Evolutionary conservation across 1,140 invertebrate species (phyloP).

Genomic region (Drosophila busckii): DNA sequence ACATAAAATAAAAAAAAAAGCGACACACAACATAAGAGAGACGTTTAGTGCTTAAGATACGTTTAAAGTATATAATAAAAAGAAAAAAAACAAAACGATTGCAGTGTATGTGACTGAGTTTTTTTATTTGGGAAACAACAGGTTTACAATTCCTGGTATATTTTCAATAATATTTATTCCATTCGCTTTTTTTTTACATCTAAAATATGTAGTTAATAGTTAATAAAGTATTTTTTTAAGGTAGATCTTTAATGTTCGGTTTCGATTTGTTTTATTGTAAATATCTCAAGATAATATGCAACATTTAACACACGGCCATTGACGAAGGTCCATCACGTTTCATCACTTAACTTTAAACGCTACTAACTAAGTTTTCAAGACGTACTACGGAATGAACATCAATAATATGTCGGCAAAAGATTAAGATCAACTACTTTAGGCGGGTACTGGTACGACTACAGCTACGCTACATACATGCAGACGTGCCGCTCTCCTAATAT

Average conservation of each 20-base stretch:
- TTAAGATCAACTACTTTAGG: slow-evolving; percentile 31
- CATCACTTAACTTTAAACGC: slow-evolving; percentile 33
- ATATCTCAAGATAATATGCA: slow-evolving; percentile 50
- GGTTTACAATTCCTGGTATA: slow-evolving; percentile 51
- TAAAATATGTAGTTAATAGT: slow-evolving; percentile 39
- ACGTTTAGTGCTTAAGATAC: slow-evolving; percentile 55
- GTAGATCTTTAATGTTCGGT: slow-evolving; percentile 33
- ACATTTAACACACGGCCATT: slow-evolving; percentile 60
- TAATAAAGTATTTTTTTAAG: slow-evolving; percentile 64
- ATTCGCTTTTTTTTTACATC: slow-evolving; percentile 34
- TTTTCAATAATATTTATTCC: too few relatives aligned
- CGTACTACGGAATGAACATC: slow-evolving; percentile 60
- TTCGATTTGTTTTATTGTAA: slow-evolving; percentile 49
- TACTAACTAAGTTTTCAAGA: slow-evolving; percentile 44
- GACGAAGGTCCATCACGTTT: slow-evolving; percentile 60
- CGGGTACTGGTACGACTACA: slow-evolving; percentile 3
- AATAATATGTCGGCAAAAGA: slow-evolving; percentile 35
- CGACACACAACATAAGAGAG: slow-evolving; percentile 50
- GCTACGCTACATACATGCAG: slow-evolving; percentile 28
- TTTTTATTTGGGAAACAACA: slow-evolving; percentile 46
- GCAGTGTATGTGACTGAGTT: slow-evolving; percentile 23
- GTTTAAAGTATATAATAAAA: slow-evolving; percentile 60
- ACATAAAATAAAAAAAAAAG: slow-evolving; percentile 41
- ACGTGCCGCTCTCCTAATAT: slow-evolving; percentile 12
- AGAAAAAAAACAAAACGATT: slow-evolving; percentile 48